A percentile compares a stretch with the other conserved stretches of the same genome.
Conservation (phyloP, 2,797 vertebrate genomes). For the Enteromius radiatus region DNA sequence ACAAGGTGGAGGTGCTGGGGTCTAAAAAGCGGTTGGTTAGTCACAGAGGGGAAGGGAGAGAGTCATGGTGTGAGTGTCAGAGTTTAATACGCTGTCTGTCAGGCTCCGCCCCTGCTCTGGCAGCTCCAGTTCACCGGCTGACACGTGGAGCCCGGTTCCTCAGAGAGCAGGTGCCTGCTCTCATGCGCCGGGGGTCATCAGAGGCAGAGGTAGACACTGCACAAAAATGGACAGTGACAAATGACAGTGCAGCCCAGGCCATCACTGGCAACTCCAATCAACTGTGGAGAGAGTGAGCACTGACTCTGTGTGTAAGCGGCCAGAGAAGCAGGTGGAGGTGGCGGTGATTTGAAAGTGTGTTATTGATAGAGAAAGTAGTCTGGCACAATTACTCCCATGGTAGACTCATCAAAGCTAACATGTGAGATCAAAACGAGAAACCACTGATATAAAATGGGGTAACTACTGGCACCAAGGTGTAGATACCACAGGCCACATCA, state of each 20-base stretch:
- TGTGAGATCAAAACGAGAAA: slow-evolving; percentile 6
- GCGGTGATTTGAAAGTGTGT: not conserved
- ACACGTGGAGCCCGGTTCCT: not conserved
- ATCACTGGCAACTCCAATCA: slow-evolving; percentile 38
- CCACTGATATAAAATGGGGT: not conserved
- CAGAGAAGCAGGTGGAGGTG: slow-evolving; percentile 1
- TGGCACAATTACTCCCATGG: not conserved
- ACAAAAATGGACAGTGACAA: slow-evolving; percentile 58
- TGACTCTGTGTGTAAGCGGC: not conserved
- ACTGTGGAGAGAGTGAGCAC: slow-evolving; percentile 23
- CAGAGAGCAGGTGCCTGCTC: slow-evolving; percentile 17
- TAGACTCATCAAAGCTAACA: slow-evolving; percentile 3
- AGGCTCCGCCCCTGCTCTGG: slow-evolving; percentile 18
- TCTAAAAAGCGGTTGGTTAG: slow-evolving; percentile 44
- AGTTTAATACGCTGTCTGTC: slow-evolving; percentile 35
- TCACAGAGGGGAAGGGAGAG: slow-evolving; percentile 36
- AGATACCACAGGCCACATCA: not conserved
- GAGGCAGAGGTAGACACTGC: slow-evolving; percentile 35
- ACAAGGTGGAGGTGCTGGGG: slow-evolving; percentile 28
- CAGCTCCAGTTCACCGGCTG: slow-evolving; percentile 1
- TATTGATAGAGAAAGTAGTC: slow-evolving; percentile 22
- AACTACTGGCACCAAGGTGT: not conserved
- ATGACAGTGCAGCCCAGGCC: slow-evolving; percentile 40
- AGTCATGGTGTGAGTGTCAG: slow-evolving; percentile 32
- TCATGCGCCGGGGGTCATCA: slow-evolving; percentile 29